Evolutionary conservation across 1,140 invertebrate species (phyloP).

Genomic region (Phymorhynchus buccinoides): DNA sequence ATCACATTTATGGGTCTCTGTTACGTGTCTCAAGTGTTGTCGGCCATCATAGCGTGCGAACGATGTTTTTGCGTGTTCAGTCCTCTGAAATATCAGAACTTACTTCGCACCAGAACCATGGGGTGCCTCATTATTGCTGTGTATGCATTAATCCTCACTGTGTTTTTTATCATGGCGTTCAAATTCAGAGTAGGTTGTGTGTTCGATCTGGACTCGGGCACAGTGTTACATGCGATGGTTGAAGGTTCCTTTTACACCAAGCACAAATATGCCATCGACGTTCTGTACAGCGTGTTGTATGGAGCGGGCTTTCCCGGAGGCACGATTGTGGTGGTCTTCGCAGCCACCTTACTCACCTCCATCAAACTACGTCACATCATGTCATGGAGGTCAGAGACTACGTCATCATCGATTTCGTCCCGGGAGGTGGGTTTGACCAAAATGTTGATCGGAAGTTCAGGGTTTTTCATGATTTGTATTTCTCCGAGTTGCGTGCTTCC

Average conservation of each 20-base stretch:
- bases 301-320: background rate
- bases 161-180: background rate
- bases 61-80: background rate
- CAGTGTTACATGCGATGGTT: too few relatives aligned
- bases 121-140: background rate
- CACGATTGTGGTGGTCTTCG: background rate
- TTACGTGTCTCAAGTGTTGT: background rate
- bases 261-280: background rate
- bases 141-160: background rate
- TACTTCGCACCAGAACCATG: background rate
- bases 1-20: background rate
- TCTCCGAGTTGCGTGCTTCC: background rate
- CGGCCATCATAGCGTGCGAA: background rate
- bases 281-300: constrained; percentile 1
- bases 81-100: background rate
- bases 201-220: background rate
- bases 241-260: background rate
- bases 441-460: background rate
- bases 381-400: background rate
- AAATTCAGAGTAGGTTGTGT: background rate
- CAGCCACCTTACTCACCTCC: background rate
- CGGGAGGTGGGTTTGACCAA: background rate
- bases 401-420: background rate
- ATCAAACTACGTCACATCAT: background rate
- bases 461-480: background rate